Evolutionary conservation across 2,797 vertebrate species (phyloP), one percentile per base, ranked within the genome.

Genomic region (Gambusia yucatana): DNA sequence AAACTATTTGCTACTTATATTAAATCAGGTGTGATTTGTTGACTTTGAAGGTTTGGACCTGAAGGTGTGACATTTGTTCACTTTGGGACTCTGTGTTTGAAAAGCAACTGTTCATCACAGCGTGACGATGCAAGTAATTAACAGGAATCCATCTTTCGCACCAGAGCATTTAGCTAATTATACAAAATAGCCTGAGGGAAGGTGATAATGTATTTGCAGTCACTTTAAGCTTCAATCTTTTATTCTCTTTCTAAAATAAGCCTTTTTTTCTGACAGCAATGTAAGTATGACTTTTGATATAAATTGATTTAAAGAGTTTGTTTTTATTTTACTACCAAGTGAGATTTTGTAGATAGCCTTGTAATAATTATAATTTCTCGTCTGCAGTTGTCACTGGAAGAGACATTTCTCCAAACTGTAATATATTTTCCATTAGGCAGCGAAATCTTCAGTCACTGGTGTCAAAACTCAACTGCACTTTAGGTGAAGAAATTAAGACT

Each of bases 101-200:
- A 72, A 50, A 48, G 71, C 71, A 14, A 67, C 63, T 41, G 36
- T 67, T 67, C 63, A 67, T 67, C 39, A 43, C 22, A n/a, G 65
- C 39, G 22, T 43, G 65, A 69, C 65, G 9, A 43, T 43, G 65
- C 39, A 43, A 69, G 39, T 69, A 69, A 69, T 69, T n/a, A 69
- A 41, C 39, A 69, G 39, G 65, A 69, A 69, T 69, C 65, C 65
- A 69, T 69, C 65, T 69, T 69, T 43, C 43, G 39, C 39, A 69
- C 65, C 65, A 7, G 73, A 69, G 59, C 67, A 69, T 69, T 69
- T 69, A 69, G 65, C 11, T 69, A 69, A 69, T 69, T 43, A 69
- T n/a, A 43, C 65, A 43, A 55, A 57, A 74, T 41, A 57, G 36
- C 39, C 16, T 28, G 14, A n/a, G 48, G 36, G 48, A 57, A 73